phyloP scores from a whole-genome alignment of 2,113 vertebrate species.

The Glaucidium brasilianum region DNA sequence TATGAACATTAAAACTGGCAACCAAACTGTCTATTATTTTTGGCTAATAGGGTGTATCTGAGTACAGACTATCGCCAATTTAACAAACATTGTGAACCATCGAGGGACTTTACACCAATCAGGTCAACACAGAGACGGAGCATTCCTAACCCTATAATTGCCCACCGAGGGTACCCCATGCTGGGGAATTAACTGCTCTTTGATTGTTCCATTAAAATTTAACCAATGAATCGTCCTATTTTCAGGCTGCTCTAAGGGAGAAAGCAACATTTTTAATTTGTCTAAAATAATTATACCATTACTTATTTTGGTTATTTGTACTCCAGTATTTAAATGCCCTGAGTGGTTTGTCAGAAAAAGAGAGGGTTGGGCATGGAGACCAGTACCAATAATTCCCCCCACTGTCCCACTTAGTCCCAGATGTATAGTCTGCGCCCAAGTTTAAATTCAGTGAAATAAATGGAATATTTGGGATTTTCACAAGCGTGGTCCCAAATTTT shows the following conservation, averaged over 20 bases:
- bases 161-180: slow-evolving; percentile 35
- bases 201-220: slow-evolving; percentile 72
- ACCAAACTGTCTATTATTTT: slow-evolving; percentile 62
- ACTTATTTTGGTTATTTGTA: slow-evolving; percentile 58
- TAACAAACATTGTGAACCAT: slow-evolving; percentile 34
- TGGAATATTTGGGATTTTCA: not conserved
- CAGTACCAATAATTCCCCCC: not conserved
- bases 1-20: slow-evolving; percentile 55
- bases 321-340: not conserved
- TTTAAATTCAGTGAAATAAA: not conserved
- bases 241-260: slow-evolving; percentile 40
- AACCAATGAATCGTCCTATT: slow-evolving; percentile 53
- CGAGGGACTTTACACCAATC: slow-evolving; percentile 41
- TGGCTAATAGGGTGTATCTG: slow-evolving; percentile 52
- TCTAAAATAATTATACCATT: slow-evolving; percentile 60
- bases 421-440: not conserved
- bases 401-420: not conserved
- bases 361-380: not conserved
- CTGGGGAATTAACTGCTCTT: slow-evolving; percentile 54
- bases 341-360: not conserved
- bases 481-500: not conserved
- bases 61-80: slow-evolving; percentile 7
- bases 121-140: slow-evolving; percentile 46
- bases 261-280: slow-evolving; percentile 62
- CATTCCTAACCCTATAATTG: slow-evolving; percentile 55